Percentiles rank a stretch among this genome's conserved stretches.
Conservation (phyloP, 1,140 invertebrate genomes). For the Probaryconus sp. region DNA sequence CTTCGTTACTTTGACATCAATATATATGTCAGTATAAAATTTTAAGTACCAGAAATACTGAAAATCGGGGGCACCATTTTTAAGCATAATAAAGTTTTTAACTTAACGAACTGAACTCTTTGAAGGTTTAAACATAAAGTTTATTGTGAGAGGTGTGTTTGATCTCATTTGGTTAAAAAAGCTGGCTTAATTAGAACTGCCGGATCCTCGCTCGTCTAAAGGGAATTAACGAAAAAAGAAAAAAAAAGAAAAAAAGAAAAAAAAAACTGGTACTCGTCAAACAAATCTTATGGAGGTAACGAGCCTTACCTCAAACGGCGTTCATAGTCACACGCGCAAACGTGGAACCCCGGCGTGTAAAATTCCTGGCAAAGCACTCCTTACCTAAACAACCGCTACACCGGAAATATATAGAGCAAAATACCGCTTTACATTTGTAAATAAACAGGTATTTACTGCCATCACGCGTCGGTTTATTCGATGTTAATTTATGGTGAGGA, state of each 20-base stretch:
- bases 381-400: conserved; percentile 6
- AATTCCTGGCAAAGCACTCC: conserved; percentile 18
- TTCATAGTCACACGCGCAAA: conserved; percentile 20
- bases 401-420: conserved; percentile 17
- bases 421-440: not conserved
- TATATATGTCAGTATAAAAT: no score
- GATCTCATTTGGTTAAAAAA: conserved; percentile 47
- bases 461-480: no score
- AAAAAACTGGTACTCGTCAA: conserved; percentile 45
- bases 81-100: conserved; percentile 11
- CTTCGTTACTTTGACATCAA: no score
- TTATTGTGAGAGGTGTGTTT: conserved; percentile 48
- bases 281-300: conserved; percentile 53
- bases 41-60: no score
- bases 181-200: conserved; percentile 42
- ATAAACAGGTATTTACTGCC: no score
- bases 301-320: conserved; percentile 43
- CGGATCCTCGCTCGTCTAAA: conserved; percentile 22
- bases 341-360: conserved; percentile 6
- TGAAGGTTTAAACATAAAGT: conserved; percentile 26
- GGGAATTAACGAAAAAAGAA: no score
- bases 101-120: conserved; percentile 28
- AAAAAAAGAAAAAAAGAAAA: conserved; percentile 3
- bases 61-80: no score
- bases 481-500: no score